These are phyloP conservation scores for Sebastes cheni DNA, from an alignment of 2,797 vertebrate genomes.

Conservation along the genomic window DNA sequence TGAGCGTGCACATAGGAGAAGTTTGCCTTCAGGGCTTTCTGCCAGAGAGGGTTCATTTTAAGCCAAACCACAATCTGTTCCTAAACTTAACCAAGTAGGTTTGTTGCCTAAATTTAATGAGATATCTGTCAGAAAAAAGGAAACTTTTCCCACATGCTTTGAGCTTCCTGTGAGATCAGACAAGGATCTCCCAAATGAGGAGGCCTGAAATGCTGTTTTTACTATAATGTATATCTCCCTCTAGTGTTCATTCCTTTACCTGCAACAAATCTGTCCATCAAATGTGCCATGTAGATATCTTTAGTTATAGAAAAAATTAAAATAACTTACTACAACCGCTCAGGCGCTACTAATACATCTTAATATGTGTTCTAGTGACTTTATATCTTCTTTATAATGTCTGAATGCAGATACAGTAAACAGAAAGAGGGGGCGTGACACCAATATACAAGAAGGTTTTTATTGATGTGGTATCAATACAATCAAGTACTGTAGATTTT, in stretches of 20 bases:
- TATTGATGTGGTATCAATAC: constrained; percentile 95
- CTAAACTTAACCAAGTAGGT: background rate
- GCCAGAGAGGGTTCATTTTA: background rate
- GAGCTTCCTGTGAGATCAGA: background rate
- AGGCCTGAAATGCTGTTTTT: background rate
- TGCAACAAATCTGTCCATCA: constrained; percentile 4
- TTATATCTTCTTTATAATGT: background rate
- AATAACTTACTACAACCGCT: background rate
- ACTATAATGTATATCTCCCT: constrained; percentile 46
- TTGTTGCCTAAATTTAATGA: background rate
- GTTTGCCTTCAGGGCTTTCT: background rate
- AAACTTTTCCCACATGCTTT: background rate
- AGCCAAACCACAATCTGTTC: background rate
- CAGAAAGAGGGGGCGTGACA: constrained; percentile 38
- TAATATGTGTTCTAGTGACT: background rate
- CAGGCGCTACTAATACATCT: background rate
- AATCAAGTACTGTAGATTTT: constrained; percentile 93
- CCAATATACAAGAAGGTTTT: constrained; percentile 83
- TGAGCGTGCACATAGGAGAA: background rate
- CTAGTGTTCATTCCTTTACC: constrained; percentile 54
- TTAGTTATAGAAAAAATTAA: background rate
- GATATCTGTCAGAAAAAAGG: background rate
- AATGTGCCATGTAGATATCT: background rate
- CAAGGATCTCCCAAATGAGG: background rate
- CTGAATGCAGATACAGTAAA: background rate